Evolutionary conservation across 2,888 invertebrate genomes (phyloP).

Genomic region (Podabrus alpinus): DNA sequence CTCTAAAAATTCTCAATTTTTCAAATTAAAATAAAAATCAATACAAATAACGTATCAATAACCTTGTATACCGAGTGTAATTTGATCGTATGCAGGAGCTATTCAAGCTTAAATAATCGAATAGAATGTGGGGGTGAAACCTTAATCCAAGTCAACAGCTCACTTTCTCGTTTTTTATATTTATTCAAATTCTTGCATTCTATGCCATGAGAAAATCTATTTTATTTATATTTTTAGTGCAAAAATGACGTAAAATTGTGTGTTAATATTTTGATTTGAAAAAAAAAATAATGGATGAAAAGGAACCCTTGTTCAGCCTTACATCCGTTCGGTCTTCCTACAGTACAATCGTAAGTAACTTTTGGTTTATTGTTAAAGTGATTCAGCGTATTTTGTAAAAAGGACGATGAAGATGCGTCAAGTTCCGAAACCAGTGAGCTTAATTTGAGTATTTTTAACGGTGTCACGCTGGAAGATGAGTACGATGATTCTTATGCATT

Average conservation of each 20-base stretch:
- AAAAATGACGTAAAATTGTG: neutral
- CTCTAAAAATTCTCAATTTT: neutral
- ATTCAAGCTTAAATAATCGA: neutral
- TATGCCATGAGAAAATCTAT: neutral
- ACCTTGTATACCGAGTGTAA: neutral
- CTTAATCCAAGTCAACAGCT: neutral
- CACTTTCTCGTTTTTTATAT: neutral
- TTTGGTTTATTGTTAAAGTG: neutral
- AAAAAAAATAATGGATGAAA: neutral
- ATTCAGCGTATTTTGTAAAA: neutral
- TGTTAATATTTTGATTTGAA: neutral
- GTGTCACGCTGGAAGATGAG: neutral
- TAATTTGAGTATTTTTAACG: neutral
- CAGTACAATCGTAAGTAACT: neutral
- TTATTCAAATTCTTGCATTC: neutral
- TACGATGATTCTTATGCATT: neutral
- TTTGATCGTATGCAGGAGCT: neutral
- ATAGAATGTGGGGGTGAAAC: constrained; percentile 1
- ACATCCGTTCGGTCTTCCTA: neutral
- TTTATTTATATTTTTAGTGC: neutral
- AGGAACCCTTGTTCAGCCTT: neutral
- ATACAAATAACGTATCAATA: neutral
- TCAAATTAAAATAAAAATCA: neutral
- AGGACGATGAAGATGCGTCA: neutral
- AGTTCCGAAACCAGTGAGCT: neutral